These are phyloP conservation scores for Ostrea edulis DNA, from an alignment of 1,140 invertebrate species.

Conservation along the genomic window DNA sequence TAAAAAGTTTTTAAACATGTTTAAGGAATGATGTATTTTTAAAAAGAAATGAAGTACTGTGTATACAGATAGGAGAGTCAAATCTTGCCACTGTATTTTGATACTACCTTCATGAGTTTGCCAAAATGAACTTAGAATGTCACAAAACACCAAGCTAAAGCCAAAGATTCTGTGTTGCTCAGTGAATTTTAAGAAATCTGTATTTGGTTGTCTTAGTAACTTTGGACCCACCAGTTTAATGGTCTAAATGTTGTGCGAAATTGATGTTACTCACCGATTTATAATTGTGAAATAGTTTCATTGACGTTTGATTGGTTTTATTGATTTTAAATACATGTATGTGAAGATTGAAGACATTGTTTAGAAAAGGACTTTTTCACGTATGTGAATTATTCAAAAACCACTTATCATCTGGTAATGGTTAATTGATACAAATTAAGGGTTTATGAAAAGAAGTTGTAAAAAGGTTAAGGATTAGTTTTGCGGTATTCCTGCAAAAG, in stretches of 20 bases:
- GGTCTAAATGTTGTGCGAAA: no score
- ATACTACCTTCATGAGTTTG: slow-evolving; percentile 15
- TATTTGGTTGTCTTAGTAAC: neutral
- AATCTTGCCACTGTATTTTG: slow-evolving; percentile 1
- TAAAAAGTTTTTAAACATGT: no score
- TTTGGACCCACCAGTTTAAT: neutral
- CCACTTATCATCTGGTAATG: no score
- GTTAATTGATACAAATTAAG: no score
- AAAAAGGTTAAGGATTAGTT: no score
- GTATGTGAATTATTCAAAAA: neutral
- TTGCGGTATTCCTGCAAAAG: no score
- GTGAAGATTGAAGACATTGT: neutral
- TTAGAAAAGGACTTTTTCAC: neutral
- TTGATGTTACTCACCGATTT: no score
- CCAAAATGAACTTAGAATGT: neutral
- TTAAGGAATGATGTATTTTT: neutral
- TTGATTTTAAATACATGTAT: no score
- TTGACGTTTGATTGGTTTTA: no score
- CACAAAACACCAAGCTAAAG: neutral
- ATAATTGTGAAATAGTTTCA: no score
- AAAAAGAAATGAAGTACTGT: neutral
- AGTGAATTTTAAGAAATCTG: slow-evolving; percentile 19
- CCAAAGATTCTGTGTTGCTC: slow-evolving; percentile 8
- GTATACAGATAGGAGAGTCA: neutral
- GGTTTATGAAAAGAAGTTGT: no score